phyloP scores from a whole-genome alignment of 2,113 vertebrate genomes.

The Corvus hawaiiensis region DNA sequence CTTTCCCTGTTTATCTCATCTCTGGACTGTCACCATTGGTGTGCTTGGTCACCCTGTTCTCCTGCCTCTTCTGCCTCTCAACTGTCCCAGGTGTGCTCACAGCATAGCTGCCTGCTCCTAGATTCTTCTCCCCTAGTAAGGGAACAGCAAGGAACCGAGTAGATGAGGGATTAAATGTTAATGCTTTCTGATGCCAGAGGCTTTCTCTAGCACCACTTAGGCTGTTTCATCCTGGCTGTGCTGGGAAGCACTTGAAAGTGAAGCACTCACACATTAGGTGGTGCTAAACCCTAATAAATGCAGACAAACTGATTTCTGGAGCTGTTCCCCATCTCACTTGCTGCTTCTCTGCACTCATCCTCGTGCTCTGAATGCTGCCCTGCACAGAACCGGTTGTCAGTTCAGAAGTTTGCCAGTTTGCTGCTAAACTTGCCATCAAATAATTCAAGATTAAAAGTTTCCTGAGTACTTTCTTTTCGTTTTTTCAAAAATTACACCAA shows the following conservation, averaged over 20 bases:
- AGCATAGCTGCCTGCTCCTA: background rate
- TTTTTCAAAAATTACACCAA: background rate
- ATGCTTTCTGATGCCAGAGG: background rate
- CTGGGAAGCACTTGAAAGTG: background rate
- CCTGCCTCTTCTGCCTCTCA: background rate
- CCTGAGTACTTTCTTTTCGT: background rate
- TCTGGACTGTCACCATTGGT: background rate
- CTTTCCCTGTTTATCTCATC: background rate
- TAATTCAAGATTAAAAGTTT: background rate
- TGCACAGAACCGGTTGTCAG: background rate
- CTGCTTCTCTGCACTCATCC: background rate
- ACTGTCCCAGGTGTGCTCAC: background rate
- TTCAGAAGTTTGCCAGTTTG: background rate
- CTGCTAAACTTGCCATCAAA: background rate
- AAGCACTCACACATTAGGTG: conserved; percentile 45
- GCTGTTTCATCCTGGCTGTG: background rate
- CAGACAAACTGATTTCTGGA: background rate
- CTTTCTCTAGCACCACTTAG: background rate
- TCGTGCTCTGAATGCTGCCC: background rate
- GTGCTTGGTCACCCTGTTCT: background rate
- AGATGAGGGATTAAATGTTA: background rate
- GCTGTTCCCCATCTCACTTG: background rate
- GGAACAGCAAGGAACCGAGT: background rate
- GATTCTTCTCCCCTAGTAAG: background rate
- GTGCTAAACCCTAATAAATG: conserved; percentile 56